Evolutionary conservation across 2,797 vertebrate genomes (phyloP).

Genomic region (Falco cherrug): DNA sequence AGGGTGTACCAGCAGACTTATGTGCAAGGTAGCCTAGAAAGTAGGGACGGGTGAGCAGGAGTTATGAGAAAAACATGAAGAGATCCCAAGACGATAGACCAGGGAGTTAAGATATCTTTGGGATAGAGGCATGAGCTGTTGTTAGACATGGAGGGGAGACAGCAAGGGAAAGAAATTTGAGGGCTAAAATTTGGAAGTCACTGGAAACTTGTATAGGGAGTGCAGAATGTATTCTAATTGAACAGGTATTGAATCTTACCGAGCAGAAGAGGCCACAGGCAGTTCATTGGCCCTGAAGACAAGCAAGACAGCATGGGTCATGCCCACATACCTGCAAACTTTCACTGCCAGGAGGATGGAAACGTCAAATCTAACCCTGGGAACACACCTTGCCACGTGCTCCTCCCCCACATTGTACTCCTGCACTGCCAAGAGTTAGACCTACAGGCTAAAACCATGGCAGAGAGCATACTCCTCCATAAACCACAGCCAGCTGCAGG

Average conservation of each 20-base stretch:
- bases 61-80: not conserved
- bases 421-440: not conserved
- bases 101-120: not conserved
- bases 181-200: not conserved
- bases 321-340: not conserved
- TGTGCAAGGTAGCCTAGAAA: not conserved
- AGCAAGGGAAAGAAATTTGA: not conserved
- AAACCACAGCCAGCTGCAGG: not conserved
- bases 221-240: not conserved
- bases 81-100: not conserved
- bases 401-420: too few species aligned
- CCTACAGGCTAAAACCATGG: not conserved
- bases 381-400: accelerated
- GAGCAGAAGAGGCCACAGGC: not conserved
- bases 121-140: not conserved
- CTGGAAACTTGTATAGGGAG: accelerated
- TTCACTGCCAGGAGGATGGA: not conserved
- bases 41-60: not conserved
- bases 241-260: not conserved
- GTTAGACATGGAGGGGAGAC: not conserved
- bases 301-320: not conserved
- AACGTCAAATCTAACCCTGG: not conserved
- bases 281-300: not conserved
- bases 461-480: not conserved
- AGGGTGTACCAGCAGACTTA: not conserved